Evolutionary conservation across 2,113 vertebrate species (phyloP).

Genomic region (Dasyurus viverrinus): DNA sequence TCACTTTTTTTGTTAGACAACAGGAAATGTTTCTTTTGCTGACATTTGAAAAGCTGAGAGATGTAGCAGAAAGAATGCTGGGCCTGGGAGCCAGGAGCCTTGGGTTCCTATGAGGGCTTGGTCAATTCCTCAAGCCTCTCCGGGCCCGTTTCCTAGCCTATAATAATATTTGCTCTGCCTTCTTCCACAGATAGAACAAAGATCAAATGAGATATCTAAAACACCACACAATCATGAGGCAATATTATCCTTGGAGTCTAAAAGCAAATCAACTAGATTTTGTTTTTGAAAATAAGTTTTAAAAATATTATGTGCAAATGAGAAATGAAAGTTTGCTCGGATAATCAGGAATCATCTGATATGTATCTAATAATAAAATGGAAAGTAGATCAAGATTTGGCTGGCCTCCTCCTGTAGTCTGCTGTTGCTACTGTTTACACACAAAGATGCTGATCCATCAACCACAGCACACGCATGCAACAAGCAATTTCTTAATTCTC

Average conservation of each 20-base stretch:
- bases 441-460: background rate
- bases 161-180: background rate
- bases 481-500: background rate
- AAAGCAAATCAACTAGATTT: background rate
- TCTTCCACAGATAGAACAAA: background rate
- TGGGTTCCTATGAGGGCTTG: background rate
- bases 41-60: background rate
- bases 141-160: background rate
- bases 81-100: background rate
- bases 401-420: background rate
- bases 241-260: background rate
- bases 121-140: background rate
- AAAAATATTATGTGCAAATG: background rate
- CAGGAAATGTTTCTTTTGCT: background rate
- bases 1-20: background rate
- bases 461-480: background rate
- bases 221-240: background rate
- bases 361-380: background rate
- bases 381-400: background rate
- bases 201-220: background rate
- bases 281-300: background rate
- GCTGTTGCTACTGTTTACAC: background rate
- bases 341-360: background rate
- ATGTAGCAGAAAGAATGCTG: background rate
- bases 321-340: background rate